Base-by-base conservation (phyloP, 1,140 invertebrate genomes). In the Ctenoplectra terminalis region DNA sequence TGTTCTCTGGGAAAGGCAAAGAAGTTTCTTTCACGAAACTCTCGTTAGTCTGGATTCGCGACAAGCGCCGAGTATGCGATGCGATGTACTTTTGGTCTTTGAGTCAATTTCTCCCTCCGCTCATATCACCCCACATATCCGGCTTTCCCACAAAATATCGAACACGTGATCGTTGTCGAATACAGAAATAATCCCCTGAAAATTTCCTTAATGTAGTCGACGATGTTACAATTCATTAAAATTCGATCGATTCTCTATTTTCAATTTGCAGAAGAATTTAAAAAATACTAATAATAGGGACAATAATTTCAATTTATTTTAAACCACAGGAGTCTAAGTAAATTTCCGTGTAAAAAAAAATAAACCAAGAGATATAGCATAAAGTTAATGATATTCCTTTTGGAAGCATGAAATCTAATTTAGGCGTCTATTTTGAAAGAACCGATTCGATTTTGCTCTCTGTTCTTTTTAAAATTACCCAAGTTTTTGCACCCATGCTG, bases 1-100 rank as follows among this genome's bases (percentile, higher is more conserved):
- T 52, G 72, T 73, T 85, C 85, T n/a, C 46, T 70, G 58, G 50
- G 43, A 64, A 63, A 75, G 54, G 64, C 54, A 74, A 80, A 83
- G 75, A 87, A 87, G 75, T 87, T 83, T 80, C 58, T 69, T 74
- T 75, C 64, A 64, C 64, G 84, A 83, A 74, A 86, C 56, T 86
- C 81, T 87, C 84, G 84, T 87, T 83, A 86, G 71, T 86, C 26
- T 69, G 75, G 56, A 71, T 73, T 72, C 63, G 69, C 79, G 50
- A 77, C 84, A 73, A 60, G 50, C 69, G 70, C 70, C 43, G 58
- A 69, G 15, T 72, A 71, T 52, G 23, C 71, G 50, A 56, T 34
- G n/a, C 71, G 78, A 74, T 81, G 58, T 66, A 66, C 50, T 74
- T 56, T 81, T 48, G 40, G 60, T 75, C 61, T 74, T 75, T 63